Conservation (phyloP, 1,140 invertebrate species). For the Glomeris maerens region DNA sequence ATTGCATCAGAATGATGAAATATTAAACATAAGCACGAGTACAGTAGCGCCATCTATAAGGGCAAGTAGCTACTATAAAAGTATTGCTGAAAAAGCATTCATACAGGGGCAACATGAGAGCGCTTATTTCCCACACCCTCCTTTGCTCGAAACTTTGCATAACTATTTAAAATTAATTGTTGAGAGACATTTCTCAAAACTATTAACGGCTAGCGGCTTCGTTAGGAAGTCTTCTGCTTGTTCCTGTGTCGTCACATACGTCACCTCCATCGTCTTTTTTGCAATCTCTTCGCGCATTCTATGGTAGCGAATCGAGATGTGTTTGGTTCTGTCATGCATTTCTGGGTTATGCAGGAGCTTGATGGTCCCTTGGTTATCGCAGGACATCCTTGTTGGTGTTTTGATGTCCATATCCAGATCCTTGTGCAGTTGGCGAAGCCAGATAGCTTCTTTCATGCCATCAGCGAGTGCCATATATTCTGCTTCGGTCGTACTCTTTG, state of each 20-base stretch:
- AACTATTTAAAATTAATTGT: too few species aligned
- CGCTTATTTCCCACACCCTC: too few species aligned
- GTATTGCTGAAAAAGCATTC: too few species aligned
- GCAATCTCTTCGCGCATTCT: neutral
- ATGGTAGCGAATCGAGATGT: neutral
- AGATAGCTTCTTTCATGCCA: constrained; percentile 21
- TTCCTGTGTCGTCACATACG: neutral
- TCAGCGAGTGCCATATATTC: constrained; percentile 22
- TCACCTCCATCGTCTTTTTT: neutral
- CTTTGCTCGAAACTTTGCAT: too few species aligned
- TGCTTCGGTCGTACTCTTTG: constrained; percentile 22
- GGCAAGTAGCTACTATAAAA: too few species aligned
- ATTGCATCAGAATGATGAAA: too few species aligned
- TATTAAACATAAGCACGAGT: too few species aligned
- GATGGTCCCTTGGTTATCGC: neutral
- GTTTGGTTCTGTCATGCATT: constrained; percentile 1
- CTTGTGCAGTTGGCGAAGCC: constrained; percentile 9
- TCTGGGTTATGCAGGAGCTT: neutral
- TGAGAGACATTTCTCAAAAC: too few species aligned
- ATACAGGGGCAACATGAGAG: too few species aligned
- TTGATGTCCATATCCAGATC: constrained; percentile 2
- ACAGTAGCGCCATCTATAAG: too few species aligned
- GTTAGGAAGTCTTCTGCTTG: neutral
- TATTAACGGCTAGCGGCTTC: too few species aligned
- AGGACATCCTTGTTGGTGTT: constrained; percentile 2